Conservation (phyloP, 2,888 invertebrate genomes). For the Philonicus albiceps region DNA sequence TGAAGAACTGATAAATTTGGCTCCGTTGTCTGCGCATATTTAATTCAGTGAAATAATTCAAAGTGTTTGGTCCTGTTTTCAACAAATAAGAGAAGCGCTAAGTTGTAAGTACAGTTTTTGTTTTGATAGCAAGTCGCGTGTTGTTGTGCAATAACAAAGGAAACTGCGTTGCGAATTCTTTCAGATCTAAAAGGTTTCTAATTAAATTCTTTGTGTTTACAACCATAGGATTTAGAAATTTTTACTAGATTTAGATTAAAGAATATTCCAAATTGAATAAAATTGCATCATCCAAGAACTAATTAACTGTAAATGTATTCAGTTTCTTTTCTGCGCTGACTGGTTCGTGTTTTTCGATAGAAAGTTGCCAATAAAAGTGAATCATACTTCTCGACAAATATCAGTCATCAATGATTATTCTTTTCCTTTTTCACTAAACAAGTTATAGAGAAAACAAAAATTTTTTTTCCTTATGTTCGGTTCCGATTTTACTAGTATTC, state of each 20-base stretch:
- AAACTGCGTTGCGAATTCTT: not conserved
- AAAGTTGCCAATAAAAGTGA: not conserved
- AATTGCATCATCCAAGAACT: not conserved
- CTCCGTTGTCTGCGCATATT: not conserved
- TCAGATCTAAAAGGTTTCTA: not conserved
- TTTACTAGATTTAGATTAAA: not conserved
- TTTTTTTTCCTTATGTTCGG: too few relatives aligned
- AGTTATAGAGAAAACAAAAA: too few relatives aligned
- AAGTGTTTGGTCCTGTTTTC: not conserved
- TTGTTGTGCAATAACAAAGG: not conserved
- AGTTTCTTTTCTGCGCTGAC: not conserved
- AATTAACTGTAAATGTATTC: not conserved
- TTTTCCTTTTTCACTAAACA: not conserved
- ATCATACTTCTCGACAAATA: not conserved
- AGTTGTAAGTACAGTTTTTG: not conserved
- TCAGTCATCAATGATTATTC: not conserved
- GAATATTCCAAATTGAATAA: not conserved
- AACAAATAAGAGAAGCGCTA: not conserved
- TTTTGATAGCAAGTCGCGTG: not conserved
- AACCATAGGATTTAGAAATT: not conserved
- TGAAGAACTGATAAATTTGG: not conserved
- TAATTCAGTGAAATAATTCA: not conserved
- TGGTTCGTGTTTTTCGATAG: not conserved
- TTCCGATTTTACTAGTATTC: not conserved
- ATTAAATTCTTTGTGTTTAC: not conserved